Percentiles rank a stretch among this genome's conserved stretches.
Evolutionary conservation across 2,113 vertebrate species (phyloP).

Genomic region (Castor canadensis): DNA sequence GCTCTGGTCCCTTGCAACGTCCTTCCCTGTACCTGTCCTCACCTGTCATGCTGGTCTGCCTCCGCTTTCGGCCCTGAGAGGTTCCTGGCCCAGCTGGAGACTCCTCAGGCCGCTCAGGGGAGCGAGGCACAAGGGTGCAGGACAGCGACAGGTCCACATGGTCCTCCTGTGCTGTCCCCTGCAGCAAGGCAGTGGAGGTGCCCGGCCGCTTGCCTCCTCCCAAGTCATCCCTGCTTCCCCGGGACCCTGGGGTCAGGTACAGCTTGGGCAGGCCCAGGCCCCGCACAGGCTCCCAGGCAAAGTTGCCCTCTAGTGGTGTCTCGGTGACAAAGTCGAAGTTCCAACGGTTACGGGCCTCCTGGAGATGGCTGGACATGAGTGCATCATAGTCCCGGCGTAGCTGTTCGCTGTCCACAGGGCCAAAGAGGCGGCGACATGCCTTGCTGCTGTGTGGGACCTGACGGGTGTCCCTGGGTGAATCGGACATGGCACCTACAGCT

Average conservation of each 20-base stretch:
- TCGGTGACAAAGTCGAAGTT: constrained; percentile 92
- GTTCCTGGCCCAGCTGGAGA: constrained; percentile 38
- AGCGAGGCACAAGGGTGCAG: constrained; percentile 34
- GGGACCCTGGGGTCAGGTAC: constrained; percentile 76
- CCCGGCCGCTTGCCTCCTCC: constrained; percentile 80
- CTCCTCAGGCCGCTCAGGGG: constrained; percentile 53
- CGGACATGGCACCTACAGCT: constrained; percentile 82
- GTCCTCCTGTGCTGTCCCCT: constrained; percentile 72
- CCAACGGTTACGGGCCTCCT: constrained; percentile 90
- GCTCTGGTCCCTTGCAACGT: background rate
- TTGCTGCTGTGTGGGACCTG: constrained; percentile 77
- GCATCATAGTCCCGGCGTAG: constrained; percentile 85
- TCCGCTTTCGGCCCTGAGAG: constrained; percentile 84
- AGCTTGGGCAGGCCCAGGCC: constrained; percentile 80
- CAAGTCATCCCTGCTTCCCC: background rate
- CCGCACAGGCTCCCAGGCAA: constrained; percentile 89
- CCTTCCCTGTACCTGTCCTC: background rate
- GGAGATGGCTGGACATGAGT: constrained; percentile 82
- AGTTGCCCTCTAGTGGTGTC: constrained; percentile 88
- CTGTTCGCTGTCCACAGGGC: constrained; percentile 89
- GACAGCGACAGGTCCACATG: constrained; percentile 56
- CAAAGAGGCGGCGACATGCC: constrained; percentile 90
- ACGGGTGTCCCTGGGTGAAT: constrained; percentile 68
- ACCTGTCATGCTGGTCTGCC: constrained; percentile 95
- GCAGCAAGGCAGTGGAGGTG: constrained; percentile 52